phyloP scores from a whole-genome alignment of 2,113 vertebrate genomes.

The Pavo muticus region DNA sequence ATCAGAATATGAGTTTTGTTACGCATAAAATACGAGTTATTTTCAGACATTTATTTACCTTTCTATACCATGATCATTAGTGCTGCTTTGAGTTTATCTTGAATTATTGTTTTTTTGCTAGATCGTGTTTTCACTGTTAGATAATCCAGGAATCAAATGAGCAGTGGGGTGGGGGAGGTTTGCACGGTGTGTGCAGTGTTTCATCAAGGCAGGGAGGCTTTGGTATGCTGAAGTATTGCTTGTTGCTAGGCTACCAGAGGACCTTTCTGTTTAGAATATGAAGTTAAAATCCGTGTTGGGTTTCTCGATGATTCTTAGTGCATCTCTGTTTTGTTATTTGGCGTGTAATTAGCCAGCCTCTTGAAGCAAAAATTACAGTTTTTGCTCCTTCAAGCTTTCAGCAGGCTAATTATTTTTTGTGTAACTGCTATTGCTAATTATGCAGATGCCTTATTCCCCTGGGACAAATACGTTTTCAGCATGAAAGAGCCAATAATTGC shows the following conservation, averaged over 20 bases:
- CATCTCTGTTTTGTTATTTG: conserved; percentile 39
- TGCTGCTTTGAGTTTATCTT: not conserved
- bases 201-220: conserved; percentile 45
- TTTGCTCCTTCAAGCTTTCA: conserved; percentile 62
- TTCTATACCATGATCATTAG: not conserved
- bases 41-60: not conserved
- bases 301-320: conserved; percentile 54
- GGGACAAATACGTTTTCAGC: conserved; percentile 73
- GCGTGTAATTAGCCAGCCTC: conserved; percentile 73
- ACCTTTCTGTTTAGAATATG: conserved; percentile 56
- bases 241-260: conserved; percentile 81
- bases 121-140: conserved; percentile 4
- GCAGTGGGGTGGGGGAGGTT: not conserved
- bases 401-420: conserved; percentile 74
- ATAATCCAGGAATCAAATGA: not conserved
- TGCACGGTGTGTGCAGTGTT: conserved; percentile 44
- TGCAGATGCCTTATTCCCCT: conserved; percentile 66
- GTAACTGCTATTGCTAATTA: conserved; percentile 72
- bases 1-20: not conserved
- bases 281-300: conserved; percentile 63
- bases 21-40: not conserved
- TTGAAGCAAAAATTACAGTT: conserved; percentile 77
- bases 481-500: conserved; percentile 75
- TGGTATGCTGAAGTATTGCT: conserved; percentile 56
- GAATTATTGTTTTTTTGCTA: not conserved